Evolutionary conservation across 2,113 vertebrate genomes (phyloP).

Genomic region (Xenotilapia leptura): DNA sequence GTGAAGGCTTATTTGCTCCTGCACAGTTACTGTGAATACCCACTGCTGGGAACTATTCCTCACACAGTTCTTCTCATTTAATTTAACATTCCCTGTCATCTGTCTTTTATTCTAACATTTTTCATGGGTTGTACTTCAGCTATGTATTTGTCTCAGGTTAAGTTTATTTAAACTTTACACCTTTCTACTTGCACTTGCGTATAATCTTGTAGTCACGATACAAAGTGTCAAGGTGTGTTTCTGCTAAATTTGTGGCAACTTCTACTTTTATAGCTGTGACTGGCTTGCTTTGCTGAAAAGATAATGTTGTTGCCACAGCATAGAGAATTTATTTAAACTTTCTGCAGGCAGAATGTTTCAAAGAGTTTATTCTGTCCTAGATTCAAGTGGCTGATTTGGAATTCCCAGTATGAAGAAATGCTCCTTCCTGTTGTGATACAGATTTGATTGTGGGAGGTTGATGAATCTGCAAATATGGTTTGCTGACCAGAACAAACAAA

Average conservation of each 20-base stretch:
- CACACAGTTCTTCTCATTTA: neutral
- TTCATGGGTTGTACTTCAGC: neutral
- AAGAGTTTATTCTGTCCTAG: slow-evolving; percentile 12
- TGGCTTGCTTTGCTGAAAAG: neutral
- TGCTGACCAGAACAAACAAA: slow-evolving; percentile 33
- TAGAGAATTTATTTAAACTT: neutral
- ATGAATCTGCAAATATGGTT: slow-evolving; percentile 48
- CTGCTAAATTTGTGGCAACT: neutral
- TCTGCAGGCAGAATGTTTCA: neutral
- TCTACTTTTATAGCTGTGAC: neutral
- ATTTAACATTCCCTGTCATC: neutral
- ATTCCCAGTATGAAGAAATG: slow-evolving; percentile 13
- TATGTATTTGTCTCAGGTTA: neutral
- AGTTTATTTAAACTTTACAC: neutral
- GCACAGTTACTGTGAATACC: neutral
- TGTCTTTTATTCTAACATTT: neutral
- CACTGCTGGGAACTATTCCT: slow-evolving; percentile 9
- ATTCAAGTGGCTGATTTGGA: slow-evolving; percentile 41
- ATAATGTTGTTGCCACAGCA: neutral
- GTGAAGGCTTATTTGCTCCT: slow-evolving; percentile 7
- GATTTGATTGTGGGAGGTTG: slow-evolving; percentile 30
- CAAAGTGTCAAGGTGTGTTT: neutral
- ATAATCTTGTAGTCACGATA: neutral
- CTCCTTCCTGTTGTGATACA: slow-evolving; percentile 36
- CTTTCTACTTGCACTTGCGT: neutral